phyloP scores from a whole-genome alignment of 2,113 vertebrate species.

The Petrocephalus microphthalmus region DNA sequence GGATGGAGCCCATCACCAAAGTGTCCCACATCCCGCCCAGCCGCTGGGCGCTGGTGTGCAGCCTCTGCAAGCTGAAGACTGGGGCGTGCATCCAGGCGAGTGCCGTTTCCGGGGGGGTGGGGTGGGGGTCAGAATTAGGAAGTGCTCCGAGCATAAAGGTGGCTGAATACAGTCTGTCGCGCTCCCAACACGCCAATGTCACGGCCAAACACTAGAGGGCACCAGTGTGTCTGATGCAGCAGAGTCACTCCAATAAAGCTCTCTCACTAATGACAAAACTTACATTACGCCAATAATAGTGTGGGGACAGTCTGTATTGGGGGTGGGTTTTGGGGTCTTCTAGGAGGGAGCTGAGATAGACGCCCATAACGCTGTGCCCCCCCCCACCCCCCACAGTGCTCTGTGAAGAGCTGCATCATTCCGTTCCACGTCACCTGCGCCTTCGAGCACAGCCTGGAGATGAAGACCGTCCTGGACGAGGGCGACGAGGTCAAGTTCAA shows the following conservation, averaged over 20 bases:
- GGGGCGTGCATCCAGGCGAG: constrained; percentile 95
- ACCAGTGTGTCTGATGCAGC: background rate
- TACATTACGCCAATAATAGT: no score
- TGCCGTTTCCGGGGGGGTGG: background rate
- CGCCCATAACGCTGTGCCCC: background rate
- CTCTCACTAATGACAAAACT: no score
- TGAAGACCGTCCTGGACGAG: constrained; percentile 95
- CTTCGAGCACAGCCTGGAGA: constrained; percentile 93
- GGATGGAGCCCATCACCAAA: constrained; percentile 98
- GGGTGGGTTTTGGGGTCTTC: background rate
- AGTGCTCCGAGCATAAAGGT: background rate
- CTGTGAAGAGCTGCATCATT: constrained; percentile 93
- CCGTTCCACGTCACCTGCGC: constrained; percentile 99
- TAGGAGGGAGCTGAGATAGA: background rate
- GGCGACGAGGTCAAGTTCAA: constrained; percentile 96
- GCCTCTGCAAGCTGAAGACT: constrained; percentile 90
- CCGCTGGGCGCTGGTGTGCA: constrained; percentile 95
- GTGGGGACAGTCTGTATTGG: background rate
- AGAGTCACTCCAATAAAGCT: background rate
- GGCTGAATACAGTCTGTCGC: background rate
- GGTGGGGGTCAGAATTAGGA: background rate
- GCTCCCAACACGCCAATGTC: background rate
- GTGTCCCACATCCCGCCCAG: constrained; percentile 94
- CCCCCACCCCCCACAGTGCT: constrained; percentile 66
- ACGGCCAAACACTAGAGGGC: background rate